Percentiles rank a stretch among this genome's conserved stretches.
Conservation (phyloP, 2,797 vertebrate genomes). For the Typhlichthys eigenmanni region DNA sequence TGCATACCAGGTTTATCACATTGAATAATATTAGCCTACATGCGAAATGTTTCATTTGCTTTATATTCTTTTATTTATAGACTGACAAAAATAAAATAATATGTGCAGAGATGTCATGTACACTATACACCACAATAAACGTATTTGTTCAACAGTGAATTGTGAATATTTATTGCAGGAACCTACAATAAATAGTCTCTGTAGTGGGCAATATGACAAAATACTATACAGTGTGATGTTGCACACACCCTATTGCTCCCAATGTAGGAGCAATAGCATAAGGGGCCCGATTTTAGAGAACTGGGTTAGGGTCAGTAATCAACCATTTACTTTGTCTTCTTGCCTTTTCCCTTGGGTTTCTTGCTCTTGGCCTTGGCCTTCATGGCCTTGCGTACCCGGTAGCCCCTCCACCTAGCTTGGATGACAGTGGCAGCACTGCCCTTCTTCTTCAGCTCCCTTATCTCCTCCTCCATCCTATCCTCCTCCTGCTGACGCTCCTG, state of each 20-base stretch:
- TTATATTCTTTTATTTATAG: neutral
- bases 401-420: constrained; percentile 90
- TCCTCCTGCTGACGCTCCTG: constrained; percentile 66
- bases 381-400: constrained; percentile 76
- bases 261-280: too few relatives aligned
- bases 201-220: too few relatives aligned
- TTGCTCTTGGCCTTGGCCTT: constrained; percentile 72
- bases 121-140: neutral
- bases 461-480: constrained; percentile 66
- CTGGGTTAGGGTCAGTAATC: too few relatives aligned
- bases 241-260: too few relatives aligned
- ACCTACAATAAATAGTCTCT: too few relatives aligned
- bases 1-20: too few relatives aligned
- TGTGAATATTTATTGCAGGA: too few relatives aligned
- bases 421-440: constrained; percentile 75
- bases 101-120: neutral
- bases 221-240: too few relatives aligned
- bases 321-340: constrained; percentile 64
- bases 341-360: constrained; percentile 60
- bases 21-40: neutral
- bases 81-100: too few relatives aligned
- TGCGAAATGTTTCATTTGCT: neutral
- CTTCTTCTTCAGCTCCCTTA: constrained; percentile 69
- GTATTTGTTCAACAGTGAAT: neutral
- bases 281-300: too few relatives aligned